These are phyloP conservation scores for Bovichtus variegatus DNA, from an alignment of 2,797 vertebrate species.

Conservation along the genomic window DNA sequence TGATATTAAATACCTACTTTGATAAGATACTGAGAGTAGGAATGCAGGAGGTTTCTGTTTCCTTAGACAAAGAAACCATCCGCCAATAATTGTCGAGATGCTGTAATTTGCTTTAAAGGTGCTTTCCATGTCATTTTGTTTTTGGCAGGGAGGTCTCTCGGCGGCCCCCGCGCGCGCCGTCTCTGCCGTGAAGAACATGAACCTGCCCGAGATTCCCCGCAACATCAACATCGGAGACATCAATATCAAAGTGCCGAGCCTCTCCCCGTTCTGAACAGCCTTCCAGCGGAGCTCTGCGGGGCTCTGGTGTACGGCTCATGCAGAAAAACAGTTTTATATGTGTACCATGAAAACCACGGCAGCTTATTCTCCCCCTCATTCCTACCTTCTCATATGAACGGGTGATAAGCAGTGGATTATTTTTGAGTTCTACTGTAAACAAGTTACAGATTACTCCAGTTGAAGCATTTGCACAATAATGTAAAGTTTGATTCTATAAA, in stretches of 20 bases:
- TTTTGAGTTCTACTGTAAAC: conserved; percentile 31
- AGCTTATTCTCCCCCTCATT: conserved; percentile 27
- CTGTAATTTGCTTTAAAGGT: conserved; percentile 14
- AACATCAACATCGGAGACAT: conserved; percentile 97
- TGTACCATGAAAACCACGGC: conserved; percentile 31
- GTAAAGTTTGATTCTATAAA: conserved; percentile 47
- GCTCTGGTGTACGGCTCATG: conserved; percentile 43
- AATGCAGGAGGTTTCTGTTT: background rate
- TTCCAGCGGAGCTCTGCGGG: conserved; percentile 47
- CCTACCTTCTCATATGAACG: conserved; percentile 1
- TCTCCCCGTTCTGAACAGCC: conserved; percentile 88
- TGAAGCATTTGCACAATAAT: conserved; percentile 67
- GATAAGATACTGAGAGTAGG: background rate
- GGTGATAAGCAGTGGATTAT: conserved; percentile 25
- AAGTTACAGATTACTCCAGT: conserved; percentile 39
- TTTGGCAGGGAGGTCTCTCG: conserved; percentile 90
- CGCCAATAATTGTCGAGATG: too few species aligned
- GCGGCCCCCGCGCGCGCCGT: conserved; percentile 93
- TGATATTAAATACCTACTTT: background rate
- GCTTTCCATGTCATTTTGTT: conserved; percentile 1
- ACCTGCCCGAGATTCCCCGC: conserved; percentile 94
- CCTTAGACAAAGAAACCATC: background rate
- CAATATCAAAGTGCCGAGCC: conserved; percentile 96
- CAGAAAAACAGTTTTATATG: conserved; percentile 26
- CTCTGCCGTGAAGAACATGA: conserved; percentile 96